These are phyloP conservation scores for Tipula lateralis DNA, from an alignment of 2,888 invertebrate species.

Conservation along the genomic window DNA sequence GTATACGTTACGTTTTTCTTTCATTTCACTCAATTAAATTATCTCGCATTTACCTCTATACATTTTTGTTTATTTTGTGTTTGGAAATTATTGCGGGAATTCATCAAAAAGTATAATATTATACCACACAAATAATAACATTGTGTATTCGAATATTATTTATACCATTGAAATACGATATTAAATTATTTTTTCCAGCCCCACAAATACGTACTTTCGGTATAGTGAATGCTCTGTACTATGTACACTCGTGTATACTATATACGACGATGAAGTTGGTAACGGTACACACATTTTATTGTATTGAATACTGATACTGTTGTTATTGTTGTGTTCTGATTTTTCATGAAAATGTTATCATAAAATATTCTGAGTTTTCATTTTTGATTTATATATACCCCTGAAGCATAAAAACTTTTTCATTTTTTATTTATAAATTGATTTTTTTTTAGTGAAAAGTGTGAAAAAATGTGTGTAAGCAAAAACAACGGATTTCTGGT, in stretches of 20 bases:
- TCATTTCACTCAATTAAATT: slow-evolving; percentile 8
- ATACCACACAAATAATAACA: not conserved
- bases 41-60: not conserved
- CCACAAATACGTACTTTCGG: not conserved
- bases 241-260: no score
- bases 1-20: not conserved
- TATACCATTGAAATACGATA: slow-evolving; percentile 3
- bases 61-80: not conserved
- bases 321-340: not conserved
- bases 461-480: not conserved
- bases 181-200: not conserved
- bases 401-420: not conserved
- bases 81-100: not conserved
- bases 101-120: not conserved
- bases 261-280: not conserved
- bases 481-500: not conserved
- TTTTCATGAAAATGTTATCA: not conserved
- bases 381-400: slow-evolving; percentile 11
- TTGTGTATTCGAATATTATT: not conserved
- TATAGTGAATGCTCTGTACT: not conserved
- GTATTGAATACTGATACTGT: not conserved
- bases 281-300: slow-evolving; percentile 8
- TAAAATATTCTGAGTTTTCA: not conserved
- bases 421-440: slow-evolving; percentile 2
- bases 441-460: slow-evolving; percentile 11